These are phyloP conservation scores for Linnaemya tessellans DNA, from an alignment of 2,888 invertebrate genomes.

Conservation along the genomic window DNA sequence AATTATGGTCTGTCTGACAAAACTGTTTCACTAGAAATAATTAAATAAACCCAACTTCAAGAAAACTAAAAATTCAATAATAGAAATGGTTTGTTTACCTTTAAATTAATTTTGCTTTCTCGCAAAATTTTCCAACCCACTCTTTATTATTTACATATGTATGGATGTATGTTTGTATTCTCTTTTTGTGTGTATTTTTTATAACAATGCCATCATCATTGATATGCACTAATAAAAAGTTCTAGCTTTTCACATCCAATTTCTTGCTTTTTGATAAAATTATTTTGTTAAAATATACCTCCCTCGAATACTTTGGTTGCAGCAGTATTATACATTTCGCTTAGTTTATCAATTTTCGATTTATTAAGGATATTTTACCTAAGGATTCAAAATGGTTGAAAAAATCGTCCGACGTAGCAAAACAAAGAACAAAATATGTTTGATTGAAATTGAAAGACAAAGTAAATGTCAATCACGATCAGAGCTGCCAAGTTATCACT, in stretches of 20 bases:
- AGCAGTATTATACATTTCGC: constrained; percentile 64
- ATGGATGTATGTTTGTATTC: neutral
- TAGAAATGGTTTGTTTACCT: constrained; percentile 50
- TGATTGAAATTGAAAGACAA: constrained; percentile 37
- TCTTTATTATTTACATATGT: neutral
- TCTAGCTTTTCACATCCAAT: constrained; percentile 25
- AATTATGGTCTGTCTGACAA: neutral
- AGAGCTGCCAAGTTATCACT: constrained; percentile 15
- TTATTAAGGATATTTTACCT: constrained; percentile 31
- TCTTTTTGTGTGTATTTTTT: constrained; percentile 43
- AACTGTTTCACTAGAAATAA: neutral
- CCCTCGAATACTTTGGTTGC: constrained; percentile 55
- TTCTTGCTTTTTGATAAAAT: neutral
- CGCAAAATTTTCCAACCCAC: constrained; percentile 9
- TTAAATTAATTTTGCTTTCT: constrained; percentile 10
- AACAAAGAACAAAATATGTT: constrained; percentile 60
- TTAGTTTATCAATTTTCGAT: constrained; percentile 20
- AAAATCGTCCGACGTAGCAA: constrained; percentile 60
- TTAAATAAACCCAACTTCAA: neutral
- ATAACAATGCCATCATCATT: constrained; percentile 64
- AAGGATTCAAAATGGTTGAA: constrained; percentile 1
- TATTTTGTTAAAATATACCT: constrained; percentile 7
- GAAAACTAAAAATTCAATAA: neutral
- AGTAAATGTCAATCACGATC: constrained; percentile 43
- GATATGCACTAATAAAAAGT: constrained; percentile 27